Evolutionary conservation across 64 coral and sea anemone species (phyloP).

Genomic region (Trachythela sp.): DNA sequence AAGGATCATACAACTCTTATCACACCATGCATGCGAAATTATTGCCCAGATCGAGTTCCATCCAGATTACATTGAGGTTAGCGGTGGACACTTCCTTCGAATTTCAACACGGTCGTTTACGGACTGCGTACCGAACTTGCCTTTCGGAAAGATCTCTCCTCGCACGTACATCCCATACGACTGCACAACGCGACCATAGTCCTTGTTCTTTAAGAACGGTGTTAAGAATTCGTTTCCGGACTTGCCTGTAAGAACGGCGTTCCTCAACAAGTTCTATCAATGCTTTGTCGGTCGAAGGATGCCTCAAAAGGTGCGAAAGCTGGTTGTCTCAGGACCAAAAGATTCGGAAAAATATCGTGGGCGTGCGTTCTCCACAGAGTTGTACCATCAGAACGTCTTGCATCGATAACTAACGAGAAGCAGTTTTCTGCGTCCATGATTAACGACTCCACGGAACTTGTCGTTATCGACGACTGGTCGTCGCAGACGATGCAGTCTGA

Average conservation of each 20-base stretch:
- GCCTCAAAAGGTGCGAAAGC: constrained; percentile 15
- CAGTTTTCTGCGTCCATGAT: constrained; percentile 24
- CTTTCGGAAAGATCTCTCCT: neutral
- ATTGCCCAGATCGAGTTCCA: neutral
- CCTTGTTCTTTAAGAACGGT: neutral
- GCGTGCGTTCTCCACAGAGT: neutral
- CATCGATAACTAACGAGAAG: constrained; percentile 10
- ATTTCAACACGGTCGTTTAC: neutral
- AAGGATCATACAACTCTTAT: neutral
- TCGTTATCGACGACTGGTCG: constrained; percentile 32
- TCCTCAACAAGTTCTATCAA: constrained; percentile 50
- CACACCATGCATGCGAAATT: neutral
- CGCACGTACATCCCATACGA: neutral
- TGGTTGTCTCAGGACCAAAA: constrained; percentile 13
- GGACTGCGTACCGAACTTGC: neutral
- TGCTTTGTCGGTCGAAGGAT: constrained; percentile 1
- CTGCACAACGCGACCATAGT: neutral
- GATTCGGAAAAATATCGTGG: constrained; percentile 38
- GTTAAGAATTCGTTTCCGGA: too few relatives aligned
- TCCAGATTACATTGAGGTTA: neutral
- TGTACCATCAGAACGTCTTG: neutral
- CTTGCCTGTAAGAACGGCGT: too few relatives aligned
- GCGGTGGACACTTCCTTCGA: neutral
- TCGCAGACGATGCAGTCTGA: neutral
- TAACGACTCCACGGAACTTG: constrained; percentile 19